These are phyloP conservation scores for Harpagus bidentatus DNA, from an alignment of 2,113 vertebrate species.

Conservation along the genomic window DNA sequence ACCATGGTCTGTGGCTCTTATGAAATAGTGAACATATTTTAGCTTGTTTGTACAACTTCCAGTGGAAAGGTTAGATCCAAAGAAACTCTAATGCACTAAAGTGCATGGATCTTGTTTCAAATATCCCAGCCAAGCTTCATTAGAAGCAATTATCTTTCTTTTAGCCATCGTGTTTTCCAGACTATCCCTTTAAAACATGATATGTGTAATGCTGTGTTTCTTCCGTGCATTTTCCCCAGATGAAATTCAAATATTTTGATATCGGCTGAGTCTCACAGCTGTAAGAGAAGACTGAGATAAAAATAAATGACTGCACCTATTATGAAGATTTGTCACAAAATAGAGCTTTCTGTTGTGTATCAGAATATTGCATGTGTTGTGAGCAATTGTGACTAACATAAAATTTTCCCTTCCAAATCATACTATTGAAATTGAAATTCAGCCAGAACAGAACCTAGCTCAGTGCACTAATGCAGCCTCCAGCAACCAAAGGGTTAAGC, in stretches of 20 bases:
- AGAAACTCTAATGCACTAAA: background rate
- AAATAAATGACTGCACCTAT: background rate
- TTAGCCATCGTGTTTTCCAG: background rate
- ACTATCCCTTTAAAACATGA: background rate
- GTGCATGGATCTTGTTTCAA: background rate
- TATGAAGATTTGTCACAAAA: background rate
- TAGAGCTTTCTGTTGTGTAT: background rate
- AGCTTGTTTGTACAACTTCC: background rate
- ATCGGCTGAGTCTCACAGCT: background rate
- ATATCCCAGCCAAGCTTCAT: background rate
- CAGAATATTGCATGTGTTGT: background rate
- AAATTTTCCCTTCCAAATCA: background rate
- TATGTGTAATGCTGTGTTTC: background rate
- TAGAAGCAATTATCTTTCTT: background rate
- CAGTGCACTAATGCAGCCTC: background rate
- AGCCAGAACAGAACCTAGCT: background rate
- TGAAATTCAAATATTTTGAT: background rate
- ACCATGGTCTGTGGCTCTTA: background rate
- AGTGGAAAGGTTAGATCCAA: background rate
- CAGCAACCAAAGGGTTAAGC: background rate
- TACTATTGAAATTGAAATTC: background rate
- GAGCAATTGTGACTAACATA: background rate
- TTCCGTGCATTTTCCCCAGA: background rate
- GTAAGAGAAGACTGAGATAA: background rate
- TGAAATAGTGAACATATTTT: accelerated